These are phyloP conservation scores for Diplogasteroides magnus DNA, from an alignment of 1,140 invertebrate species.

Conservation along the genomic window DNA sequence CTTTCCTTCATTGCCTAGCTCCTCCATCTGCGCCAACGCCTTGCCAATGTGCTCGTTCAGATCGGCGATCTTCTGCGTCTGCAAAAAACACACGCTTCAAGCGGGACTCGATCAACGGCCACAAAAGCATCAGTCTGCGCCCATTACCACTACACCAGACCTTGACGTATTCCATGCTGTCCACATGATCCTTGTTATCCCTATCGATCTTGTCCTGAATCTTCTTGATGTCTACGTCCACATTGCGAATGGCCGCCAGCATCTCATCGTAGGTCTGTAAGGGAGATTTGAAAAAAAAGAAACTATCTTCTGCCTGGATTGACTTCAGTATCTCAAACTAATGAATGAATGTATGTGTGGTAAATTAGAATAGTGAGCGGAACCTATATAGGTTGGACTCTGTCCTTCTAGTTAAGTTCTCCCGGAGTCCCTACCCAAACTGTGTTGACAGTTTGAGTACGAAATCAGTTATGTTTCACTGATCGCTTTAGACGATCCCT, in stretches of 20 bases:
- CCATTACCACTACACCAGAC: background rate
- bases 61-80: constrained; percentile 45
- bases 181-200: constrained; percentile 39
- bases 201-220: constrained; percentile 42
- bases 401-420: constrained; percentile 5
- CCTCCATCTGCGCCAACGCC: constrained; percentile 40
- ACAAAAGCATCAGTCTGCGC: too few species aligned
- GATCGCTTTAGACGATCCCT: background rate
- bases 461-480: too few species aligned
- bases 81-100: constrained; percentile 22
- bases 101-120: constrained; percentile 9
- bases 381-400: constrained; percentile 4
- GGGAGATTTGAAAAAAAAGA: constrained; percentile 15
- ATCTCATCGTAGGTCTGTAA: constrained; percentile 48
- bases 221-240: constrained; percentile 44
- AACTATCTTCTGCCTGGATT: constrained; percentile 22
- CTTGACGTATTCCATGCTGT: background rate
- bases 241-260: constrained; percentile 41
- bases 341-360: constrained; percentile 9
- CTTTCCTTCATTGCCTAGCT: constrained; percentile 51
- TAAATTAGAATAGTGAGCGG: constrained; percentile 6
- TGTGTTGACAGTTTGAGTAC: too few species aligned
- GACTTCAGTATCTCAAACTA: constrained; percentile 3
- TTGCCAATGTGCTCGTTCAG: constrained; percentile 46
- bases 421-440: constrained; percentile 9